Conservation (phyloP, 2,113 vertebrate genomes). For the Nyctereutes procyonoides region DNA sequence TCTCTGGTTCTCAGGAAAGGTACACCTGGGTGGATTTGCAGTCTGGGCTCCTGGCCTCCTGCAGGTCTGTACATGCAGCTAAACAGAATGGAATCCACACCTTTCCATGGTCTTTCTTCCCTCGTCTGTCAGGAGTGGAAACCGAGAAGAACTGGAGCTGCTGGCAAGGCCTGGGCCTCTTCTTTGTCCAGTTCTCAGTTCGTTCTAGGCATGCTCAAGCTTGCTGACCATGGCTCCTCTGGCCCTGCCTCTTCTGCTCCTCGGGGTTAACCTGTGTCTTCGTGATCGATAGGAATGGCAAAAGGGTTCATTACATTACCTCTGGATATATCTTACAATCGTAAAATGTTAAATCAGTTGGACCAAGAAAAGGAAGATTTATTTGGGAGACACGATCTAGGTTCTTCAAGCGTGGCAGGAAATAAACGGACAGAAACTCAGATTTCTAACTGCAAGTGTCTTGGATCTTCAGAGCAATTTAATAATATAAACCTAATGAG, state of each 20-base stretch:
- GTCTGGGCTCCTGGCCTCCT: neutral
- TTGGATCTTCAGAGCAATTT: slow-evolving; percentile 17
- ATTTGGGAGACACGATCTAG: neutral
- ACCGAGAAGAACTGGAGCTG: neutral
- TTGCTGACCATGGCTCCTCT: neutral
- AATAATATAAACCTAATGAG: slow-evolving; percentile 41
- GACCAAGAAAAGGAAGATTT: slow-evolving; percentile 38
- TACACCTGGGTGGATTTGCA: neutral
- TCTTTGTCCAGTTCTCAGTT: neutral
- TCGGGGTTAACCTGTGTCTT: neutral
- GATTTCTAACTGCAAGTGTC: neutral
- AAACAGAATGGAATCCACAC: neutral
- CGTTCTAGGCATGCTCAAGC: neutral
- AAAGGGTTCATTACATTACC: neutral
- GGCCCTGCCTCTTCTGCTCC: neutral
- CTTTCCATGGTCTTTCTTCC: neutral
- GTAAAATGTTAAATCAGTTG: slow-evolving; percentile 44
- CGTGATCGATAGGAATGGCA: neutral
- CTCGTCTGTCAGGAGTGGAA: neutral
- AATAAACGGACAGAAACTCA: neutral
- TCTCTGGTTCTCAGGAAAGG: neutral
- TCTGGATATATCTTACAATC: neutral
- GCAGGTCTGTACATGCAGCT: neutral
- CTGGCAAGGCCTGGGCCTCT: neutral
- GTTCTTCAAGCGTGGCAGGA: neutral